Evolutionary conservation across 2,797 vertebrate species (phyloP), one percentile per base, ranked within the genome.

Genomic region (Nannoperca obscura): DNA sequence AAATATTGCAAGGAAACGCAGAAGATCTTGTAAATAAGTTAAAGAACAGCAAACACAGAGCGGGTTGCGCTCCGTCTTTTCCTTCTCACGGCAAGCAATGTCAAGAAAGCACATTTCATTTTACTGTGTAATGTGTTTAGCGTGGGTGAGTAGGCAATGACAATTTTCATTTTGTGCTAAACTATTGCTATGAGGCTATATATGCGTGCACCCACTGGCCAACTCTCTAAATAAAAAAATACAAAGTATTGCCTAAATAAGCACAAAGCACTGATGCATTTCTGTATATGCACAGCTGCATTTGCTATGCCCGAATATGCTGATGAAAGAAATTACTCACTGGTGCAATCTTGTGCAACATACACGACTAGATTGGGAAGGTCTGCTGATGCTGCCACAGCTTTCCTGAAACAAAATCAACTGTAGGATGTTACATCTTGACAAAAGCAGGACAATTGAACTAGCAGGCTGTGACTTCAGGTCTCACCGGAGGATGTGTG

Each of bases 321-420:
- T 7, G 42, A 82, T 15, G 2, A 55, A 63, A 61, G 11, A 44
- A 57, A 22, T 34, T 0, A 88, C 94, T 90, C 87, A 98, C 97
- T 94, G 63, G 97, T 98, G 85, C 97, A 98, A 74, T 98, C 97
- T 92, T 97, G 97, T 54, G 97, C 96, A n/a, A 98, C 96, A 9
- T 98, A 98, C 6, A 98, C 94, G 0, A 86, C 92, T 64, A 98
- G 91, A 67, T 79, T 89, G 19, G 90, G 78, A 40, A 95, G 72
- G 53, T 96, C 94, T 2, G 34, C 11, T 0, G 94, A 92, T 1
- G 92, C 90, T 24, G 88, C 91, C 57, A 97, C 95, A 0, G 97
- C 97, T 91, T 95, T 98, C 88, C 97, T 98, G 92, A 55, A 89
- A 89, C 47, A 82, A 40, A 65, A 77, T 1, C 0, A 49, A 50